Percentiles rank a stretch among this genome's conserved stretches.
phyloP scores from a whole-genome alignment of 2,888 invertebrate species.

The Drosophila meridiana region DNA sequence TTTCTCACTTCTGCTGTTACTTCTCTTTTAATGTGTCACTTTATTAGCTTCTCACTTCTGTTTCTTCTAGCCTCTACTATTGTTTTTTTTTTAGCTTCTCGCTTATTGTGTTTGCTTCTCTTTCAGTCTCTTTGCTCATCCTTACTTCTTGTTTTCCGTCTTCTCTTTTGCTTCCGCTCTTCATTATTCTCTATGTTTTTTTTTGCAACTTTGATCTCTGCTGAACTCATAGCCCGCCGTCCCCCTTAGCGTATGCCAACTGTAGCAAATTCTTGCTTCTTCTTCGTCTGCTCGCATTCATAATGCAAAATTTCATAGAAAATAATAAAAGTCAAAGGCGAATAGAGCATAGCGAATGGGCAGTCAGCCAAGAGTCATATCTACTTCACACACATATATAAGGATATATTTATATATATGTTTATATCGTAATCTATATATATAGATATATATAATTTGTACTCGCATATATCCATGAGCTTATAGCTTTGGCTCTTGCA shows the following conservation, averaged over 20 bases:
- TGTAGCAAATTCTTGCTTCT: neutral
- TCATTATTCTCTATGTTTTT: too few relatives aligned
- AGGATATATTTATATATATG: slow-evolving; percentile 1
- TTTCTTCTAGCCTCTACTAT: neutral
- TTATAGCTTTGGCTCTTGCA: slow-evolving; percentile 47
- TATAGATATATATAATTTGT: slow-evolving; percentile 5
- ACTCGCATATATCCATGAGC: slow-evolving; percentile 21
- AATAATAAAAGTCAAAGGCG: slow-evolving; percentile 56
- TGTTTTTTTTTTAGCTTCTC: slow-evolving; percentile 9
- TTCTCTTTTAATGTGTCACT: neutral
- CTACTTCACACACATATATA: slow-evolving; percentile 1
- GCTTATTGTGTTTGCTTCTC: neutral
- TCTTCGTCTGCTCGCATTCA: neutral
- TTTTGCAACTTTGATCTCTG: neutral
- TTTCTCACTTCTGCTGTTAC: neutral
- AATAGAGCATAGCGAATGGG: slow-evolving; percentile 27
- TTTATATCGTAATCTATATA: neutral
- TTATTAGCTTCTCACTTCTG: slow-evolving; percentile 10
- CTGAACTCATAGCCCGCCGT: neutral
- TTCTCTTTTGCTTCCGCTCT: neutral
- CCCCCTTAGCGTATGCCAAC: slow-evolving; percentile 15
- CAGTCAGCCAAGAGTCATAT: slow-evolving; percentile 30
- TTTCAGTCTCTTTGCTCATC: neutral
- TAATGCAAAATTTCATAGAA: slow-evolving; percentile 48
- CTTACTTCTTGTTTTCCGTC: neutral